Evolutionary conservation across 2,113 vertebrate species (phyloP).

Genomic region (Dipodomys merriami): DNA sequence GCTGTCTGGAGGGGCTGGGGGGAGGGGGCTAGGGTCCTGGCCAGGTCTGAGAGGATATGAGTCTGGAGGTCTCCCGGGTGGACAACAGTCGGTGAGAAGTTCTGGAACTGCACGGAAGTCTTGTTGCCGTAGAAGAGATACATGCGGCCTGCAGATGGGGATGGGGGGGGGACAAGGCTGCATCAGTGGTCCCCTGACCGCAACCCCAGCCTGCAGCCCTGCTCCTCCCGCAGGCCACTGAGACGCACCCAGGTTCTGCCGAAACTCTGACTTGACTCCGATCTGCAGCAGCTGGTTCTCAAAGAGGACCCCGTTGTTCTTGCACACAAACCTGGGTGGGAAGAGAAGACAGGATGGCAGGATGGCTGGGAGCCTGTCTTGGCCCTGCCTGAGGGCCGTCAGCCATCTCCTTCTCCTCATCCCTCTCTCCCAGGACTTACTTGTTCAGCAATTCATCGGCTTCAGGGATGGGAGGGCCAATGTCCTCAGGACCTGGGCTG

Average conservation of each 20-base stretch:
- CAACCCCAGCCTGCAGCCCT: neutral
- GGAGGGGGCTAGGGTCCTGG: no score
- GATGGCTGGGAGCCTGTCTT: neutral
- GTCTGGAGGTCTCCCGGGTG: slow-evolving; percentile 93
- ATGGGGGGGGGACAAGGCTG: neutral
- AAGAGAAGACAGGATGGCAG: neutral
- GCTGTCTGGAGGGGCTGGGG: no score
- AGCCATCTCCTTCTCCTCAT: neutral
- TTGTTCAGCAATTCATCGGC: slow-evolving; percentile 96
- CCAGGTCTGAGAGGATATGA: slow-evolving; percentile 90
- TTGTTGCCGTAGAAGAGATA: slow-evolving; percentile 97
- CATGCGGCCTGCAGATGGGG: slow-evolving; percentile 89
- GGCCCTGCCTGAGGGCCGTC: neutral
- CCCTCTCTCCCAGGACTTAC: slow-evolving; percentile 86
- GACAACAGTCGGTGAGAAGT: slow-evolving; percentile 91
- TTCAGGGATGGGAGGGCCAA: slow-evolving; percentile 92
- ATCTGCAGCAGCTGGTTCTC: slow-evolving; percentile 96
- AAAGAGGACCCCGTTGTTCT: slow-evolving; percentile 96
- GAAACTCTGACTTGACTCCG: slow-evolving; percentile 95
- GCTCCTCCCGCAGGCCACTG: neutral
- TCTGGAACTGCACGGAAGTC: slow-evolving; percentile 95
- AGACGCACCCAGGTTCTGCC: slow-evolving; percentile 93
- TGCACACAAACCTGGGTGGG: slow-evolving; percentile 93
- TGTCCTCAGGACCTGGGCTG: slow-evolving; percentile 89
- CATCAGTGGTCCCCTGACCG: neutral